phyloP scores from a whole-genome alignment of 2,888 invertebrate species.

The Acronicta leporina region DNA sequence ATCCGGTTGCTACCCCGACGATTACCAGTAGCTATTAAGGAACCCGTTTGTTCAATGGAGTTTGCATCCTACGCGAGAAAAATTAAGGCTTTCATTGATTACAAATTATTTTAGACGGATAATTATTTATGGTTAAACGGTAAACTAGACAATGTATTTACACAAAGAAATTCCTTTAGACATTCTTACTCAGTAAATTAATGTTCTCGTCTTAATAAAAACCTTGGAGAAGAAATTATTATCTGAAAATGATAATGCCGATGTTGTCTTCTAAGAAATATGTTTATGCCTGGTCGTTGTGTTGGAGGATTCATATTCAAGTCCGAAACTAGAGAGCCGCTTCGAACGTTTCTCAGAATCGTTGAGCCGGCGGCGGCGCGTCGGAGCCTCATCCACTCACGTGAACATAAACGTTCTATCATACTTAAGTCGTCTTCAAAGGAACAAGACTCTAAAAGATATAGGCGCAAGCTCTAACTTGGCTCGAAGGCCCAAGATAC shows the following conservation, averaged over 20 bases:
- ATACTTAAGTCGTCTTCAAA: slow-evolving; percentile 69
- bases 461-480: slow-evolving; percentile 75
- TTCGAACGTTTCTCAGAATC: slow-evolving; percentile 86
- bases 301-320: slow-evolving; percentile 84
- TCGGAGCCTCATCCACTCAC: slow-evolving; percentile 88
- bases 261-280: slow-evolving; percentile 65
- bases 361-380: slow-evolving; percentile 87
- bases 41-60: slow-evolving; percentile 40
- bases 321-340: slow-evolving; percentile 84
- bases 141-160: background rate
- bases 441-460: slow-evolving; percentile 70
- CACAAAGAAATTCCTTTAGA: background rate
- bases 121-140: background rate
- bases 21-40: slow-evolving; percentile 27
- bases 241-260: slow-evolving; percentile 49
- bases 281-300: slow-evolving; percentile 65
- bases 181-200: slow-evolving; percentile 3
- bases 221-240: slow-evolving; percentile 43
- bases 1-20: slow-evolving; percentile 45
- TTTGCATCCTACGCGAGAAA: slow-evolving; percentile 22
- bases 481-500: slow-evolving; percentile 69
- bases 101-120: background rate
- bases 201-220: slow-evolving; percentile 15
- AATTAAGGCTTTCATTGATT: slow-evolving; percentile 2
- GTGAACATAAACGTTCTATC: slow-evolving; percentile 88